These are phyloP conservation scores for Plecotus auritus DNA, from an alignment of 2,113 vertebrate genomes.

Conservation along the genomic window DNA sequence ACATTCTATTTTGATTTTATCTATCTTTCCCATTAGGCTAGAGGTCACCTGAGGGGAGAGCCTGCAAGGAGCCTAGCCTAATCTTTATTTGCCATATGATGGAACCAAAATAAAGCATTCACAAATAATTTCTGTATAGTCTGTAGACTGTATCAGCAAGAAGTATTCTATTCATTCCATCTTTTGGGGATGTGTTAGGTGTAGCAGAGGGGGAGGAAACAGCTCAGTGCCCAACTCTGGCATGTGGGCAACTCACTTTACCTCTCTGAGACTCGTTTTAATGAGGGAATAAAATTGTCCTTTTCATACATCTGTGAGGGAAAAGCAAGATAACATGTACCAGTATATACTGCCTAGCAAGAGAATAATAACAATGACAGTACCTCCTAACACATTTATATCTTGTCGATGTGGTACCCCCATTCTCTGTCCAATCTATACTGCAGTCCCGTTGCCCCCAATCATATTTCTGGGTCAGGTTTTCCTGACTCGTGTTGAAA, in stretches of 20 bases:
- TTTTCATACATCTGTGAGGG: not conserved
- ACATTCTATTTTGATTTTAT: not conserved
- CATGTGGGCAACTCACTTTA: not conserved
- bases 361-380: not conserved
- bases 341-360: not conserved
- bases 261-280: not conserved
- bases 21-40: slow-evolving; percentile 16
- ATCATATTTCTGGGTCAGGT: not conserved
- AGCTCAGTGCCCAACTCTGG: not conserved
- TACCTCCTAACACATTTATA: not conserved
- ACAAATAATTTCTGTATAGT: not conserved
- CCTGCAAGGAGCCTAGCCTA: not conserved
- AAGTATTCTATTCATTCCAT: not conserved
- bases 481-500: not conserved
- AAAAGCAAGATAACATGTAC: not conserved
- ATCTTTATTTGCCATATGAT: not conserved
- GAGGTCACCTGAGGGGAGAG: not conserved
- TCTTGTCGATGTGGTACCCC: not conserved
- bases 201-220: not conserved
- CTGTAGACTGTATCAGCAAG: not conserved
- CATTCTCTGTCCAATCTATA: not conserved
- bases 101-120: not conserved
- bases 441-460: not conserved
- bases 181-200: not conserved
- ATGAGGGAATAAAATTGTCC: not conserved